These are phyloP conservation scores for Macaria notata DNA, from an alignment of 2,888 invertebrate species.

Conservation along the genomic window DNA sequence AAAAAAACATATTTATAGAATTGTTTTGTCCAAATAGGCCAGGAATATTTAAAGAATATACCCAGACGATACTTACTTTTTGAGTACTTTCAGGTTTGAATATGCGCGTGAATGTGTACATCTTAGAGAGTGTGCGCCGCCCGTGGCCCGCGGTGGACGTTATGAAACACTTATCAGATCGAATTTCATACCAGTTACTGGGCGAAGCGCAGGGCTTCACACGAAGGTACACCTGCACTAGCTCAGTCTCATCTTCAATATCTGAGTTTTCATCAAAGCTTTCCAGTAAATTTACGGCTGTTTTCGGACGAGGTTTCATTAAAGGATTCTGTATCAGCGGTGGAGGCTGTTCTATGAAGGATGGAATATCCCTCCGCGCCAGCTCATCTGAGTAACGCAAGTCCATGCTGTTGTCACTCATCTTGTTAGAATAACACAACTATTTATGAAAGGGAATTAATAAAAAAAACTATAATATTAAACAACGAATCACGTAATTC, in stretches of 20 bases:
- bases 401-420: slow-evolving; percentile 35
- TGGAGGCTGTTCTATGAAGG: slow-evolving; percentile 73
- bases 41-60: too few relatives aligned
- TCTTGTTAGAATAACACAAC: too few relatives aligned
- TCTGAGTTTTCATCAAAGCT: slow-evolving; percentile 67
- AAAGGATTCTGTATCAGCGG: slow-evolving; percentile 72
- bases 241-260: slow-evolving; percentile 62
- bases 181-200: slow-evolving; percentile 65
- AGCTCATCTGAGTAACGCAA: slow-evolving; percentile 57
- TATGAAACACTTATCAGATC: slow-evolving; percentile 61
- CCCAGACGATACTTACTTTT: slow-evolving; percentile 50
- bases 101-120: slow-evolving; percentile 73
- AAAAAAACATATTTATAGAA: too few relatives aligned
- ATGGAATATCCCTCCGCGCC: slow-evolving; percentile 65
- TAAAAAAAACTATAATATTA: too few relatives aligned
- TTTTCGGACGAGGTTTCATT: slow-evolving; percentile 70
- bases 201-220: slow-evolving; percentile 67
- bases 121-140: slow-evolving; percentile 70
- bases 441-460: too few relatives aligned
- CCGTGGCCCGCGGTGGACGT: slow-evolving; percentile 69
- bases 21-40: too few relatives aligned
- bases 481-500: too few relatives aligned
- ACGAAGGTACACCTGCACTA: slow-evolving; percentile 79
- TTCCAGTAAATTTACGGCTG: slow-evolving; percentile 67
- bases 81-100: slow-evolving; percentile 62